phyloP scores from a whole-genome alignment of 2,888 invertebrate species.

The Strigamia crassipes region DNA sequence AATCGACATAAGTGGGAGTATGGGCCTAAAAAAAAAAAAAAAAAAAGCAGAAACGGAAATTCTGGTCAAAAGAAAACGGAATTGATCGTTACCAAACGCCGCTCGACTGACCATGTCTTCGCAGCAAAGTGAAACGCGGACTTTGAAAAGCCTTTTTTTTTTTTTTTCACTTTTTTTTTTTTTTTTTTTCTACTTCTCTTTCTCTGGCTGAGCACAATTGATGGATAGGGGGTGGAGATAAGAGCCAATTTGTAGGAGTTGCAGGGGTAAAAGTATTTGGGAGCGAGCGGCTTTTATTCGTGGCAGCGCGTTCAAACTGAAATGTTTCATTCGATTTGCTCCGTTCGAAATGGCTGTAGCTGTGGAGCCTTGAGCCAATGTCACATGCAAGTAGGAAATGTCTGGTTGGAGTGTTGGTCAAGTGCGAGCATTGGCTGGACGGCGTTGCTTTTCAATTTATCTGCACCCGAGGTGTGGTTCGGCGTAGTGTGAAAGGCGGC shows the following conservation, averaged over 20 bases:
- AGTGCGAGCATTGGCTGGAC: background rate
- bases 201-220: background rate
- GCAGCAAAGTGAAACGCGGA: conserved; percentile 23
- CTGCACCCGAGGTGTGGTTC: conserved; percentile 9
- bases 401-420: background rate
- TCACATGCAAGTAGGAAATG: conserved; percentile 12
- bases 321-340: conserved; percentile 24
- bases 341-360: background rate
- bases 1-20: conserved; percentile 27
- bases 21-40: no score
- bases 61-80: conserved; percentile 34
- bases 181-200: background rate
- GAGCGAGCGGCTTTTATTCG: conserved; percentile 1
- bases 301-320: background rate
- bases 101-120: conserved; percentile 21
- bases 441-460: background rate
- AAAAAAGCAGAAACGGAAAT: conserved; percentile 23
- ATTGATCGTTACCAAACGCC: conserved; percentile 25
- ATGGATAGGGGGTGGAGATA: conserved; percentile 34
- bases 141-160: conserved; percentile 4
- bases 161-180: background rate
- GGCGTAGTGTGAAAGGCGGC: background rate
- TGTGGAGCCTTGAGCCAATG: background rate
- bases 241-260: conserved; percentile 34
- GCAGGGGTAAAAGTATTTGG: conserved; percentile 24